Base-by-base conservation (phyloP, 2,797 vertebrate genomes). In the Eospalax fontanierii region DNA sequence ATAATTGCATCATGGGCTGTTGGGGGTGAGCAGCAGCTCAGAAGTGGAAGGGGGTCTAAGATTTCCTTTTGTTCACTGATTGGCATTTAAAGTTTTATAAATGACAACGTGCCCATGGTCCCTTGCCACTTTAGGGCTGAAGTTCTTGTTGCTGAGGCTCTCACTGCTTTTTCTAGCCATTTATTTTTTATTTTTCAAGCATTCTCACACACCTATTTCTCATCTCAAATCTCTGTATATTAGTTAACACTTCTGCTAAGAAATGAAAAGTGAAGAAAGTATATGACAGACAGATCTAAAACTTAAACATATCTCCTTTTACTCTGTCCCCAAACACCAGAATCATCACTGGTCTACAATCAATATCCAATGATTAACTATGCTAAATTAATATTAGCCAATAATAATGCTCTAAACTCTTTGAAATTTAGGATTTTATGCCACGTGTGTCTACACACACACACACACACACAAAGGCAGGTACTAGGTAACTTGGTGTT, bases 401-500 rank as follows among this genome's bases (percentile, higher is more conserved):
- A 76, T n/a, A 75, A 74, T 38, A 12, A 54, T 40, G 65, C 38
- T 73, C 33, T 43, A 19, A 84, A 70, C 40, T 40, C 88, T 89
- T 83, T 76, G 40, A 91, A 85, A 82, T 28, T 57, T 65, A 80
- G 21, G 61, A 24, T 81, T 92, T 84, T 70, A 33, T 18, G 19
- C 35, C 26, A 28, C 68, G 65, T 28, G 19, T 57, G 59, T 75
- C 30, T 59, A 40, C 16, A 46, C 28, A n/a, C 43, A 63, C 6
- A 40, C 16, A 46, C 28, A n/a, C 43, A 63, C 6, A 57, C 84
- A 76, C 46, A 70, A 1, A 84, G 73, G 35, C 79, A 59, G 83
- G 61, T 59, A 68, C 87, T 61, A n/a, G 80, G 63, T 92, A 87
- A 95, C 83, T 66, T 74, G 28, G 46, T 38, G 14, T 85, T 90